Base-by-base conservation (phyloP, 2,113 vertebrate species). In the Loxodonta africana region DNA sequence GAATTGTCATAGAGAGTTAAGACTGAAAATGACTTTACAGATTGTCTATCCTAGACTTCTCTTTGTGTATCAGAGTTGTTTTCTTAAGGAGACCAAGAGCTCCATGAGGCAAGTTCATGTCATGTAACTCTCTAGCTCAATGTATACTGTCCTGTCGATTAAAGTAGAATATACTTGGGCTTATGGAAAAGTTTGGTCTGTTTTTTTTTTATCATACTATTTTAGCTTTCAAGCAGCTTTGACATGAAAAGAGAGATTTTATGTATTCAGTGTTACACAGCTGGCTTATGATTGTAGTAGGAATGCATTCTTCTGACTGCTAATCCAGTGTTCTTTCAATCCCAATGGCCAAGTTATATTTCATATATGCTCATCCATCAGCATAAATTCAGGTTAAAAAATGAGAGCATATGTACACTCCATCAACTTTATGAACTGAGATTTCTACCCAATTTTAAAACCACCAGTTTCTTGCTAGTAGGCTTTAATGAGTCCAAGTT, bases 321-420 rank as follows among this genome's bases (percentile, higher is more conserved):
- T 82, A 48, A 6, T 21, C 8, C 14, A 88, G 15, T 37, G 12
- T 51, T 92, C 17, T 83, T 95, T 84, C 5, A 80, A 71, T 5
- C 4, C 1, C 12, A 91, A n/a, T 57, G 87, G 53, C 2, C 9
- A 78, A 90, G 6, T 77, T 65, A 25, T 14, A 4, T 51, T 81
- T 60, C 60, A 53, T 69, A 44, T 51, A 44, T 57, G 25, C 20
- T 92, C 20, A 81, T 21, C 88, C 44, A 10, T n/a, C 73, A 83
- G 28, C 51, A 86, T 1, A 90, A 67, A 53, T 92, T 73, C 71
- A 67, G 4, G 26, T 41, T 96, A 7, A 89, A 81, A 78, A 95
- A n/a, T 30, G 9, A 96, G 15, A 94, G 7, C 5, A 82, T 94
- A 82, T 78, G 21, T 53, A 84, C 67, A 74, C 15, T 0, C 6